Percentiles rank a stretch among this genome's conserved stretches.
These are phyloP conservation scores for Semnornis frantzii DNA, from an alignment of 2,113 vertebrate species.

Conservation along the genomic window DNA sequence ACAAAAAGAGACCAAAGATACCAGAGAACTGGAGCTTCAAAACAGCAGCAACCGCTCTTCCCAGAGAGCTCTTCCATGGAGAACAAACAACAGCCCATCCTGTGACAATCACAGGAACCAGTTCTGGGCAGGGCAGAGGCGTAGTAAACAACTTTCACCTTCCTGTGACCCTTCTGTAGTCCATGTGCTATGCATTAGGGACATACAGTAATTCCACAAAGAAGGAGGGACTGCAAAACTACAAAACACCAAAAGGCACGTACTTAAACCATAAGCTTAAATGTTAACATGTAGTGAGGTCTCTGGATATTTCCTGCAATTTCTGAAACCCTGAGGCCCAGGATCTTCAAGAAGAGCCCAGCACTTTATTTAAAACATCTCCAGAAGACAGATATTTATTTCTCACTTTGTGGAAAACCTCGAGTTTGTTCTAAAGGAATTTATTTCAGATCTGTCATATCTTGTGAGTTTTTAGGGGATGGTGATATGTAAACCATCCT, in stretches of 20 bases:
- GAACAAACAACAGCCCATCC: background rate
- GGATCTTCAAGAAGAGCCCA: background rate
- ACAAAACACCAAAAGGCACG: constrained; percentile 6
- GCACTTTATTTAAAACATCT: background rate
- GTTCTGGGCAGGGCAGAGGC: background rate
- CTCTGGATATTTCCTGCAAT: constrained; percentile 7
- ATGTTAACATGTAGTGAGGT: background rate
- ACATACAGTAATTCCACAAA: background rate
- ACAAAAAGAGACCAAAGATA: background rate
- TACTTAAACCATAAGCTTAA: background rate
- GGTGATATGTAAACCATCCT: background rate
- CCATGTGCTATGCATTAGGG: constrained; percentile 19
- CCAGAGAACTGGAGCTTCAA: background rate
- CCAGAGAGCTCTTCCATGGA: background rate
- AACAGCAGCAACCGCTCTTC: background rate
- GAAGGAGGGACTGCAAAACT: constrained; percentile 20
- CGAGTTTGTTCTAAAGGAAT: background rate
- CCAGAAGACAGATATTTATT: background rate
- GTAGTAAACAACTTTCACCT: constrained; percentile 38
- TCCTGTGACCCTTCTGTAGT: constrained; percentile 19
- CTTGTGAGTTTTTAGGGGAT: background rate
- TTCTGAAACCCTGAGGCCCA: background rate
- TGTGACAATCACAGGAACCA: constrained; percentile 25
- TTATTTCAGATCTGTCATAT: background rate
- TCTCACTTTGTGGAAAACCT: background rate